Percentiles rank a stretch among this genome's conserved stretches.
phyloP scores from a whole-genome alignment of 2,888 invertebrate species.

The Phalera bucephala region DNA sequence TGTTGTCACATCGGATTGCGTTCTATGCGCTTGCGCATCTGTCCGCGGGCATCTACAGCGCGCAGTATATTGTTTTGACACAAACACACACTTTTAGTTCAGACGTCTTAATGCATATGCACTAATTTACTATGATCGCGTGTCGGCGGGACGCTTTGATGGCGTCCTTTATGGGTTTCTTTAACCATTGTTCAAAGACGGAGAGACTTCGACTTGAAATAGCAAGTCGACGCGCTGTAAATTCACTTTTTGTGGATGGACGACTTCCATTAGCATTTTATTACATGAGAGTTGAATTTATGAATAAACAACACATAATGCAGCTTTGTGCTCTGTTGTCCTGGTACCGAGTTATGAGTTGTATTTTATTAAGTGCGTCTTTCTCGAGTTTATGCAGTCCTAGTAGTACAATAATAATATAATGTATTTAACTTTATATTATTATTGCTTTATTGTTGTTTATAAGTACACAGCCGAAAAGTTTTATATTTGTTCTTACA shows the following conservation, averaged over 20 bases:
- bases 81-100: conserved; percentile 32
- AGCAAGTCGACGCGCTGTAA: conserved; percentile 21
- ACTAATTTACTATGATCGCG: conserved; percentile 47
- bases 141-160: conserved; percentile 31
- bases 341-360: conserved; percentile 1
- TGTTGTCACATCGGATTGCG: conserved; percentile 13
- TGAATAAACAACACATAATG: conserved; percentile 1
- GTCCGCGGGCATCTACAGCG: conserved; percentile 27
- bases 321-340: not conserved
- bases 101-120: conserved; percentile 37
- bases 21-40: conserved; percentile 35
- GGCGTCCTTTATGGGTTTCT: conserved; percentile 19
- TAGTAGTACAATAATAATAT: no score
- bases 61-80: conserved; percentile 48
- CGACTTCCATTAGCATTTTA: conserved; percentile 13
- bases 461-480: no score
- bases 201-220: conserved; percentile 25
- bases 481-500: no score
- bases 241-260: conserved; percentile 17
- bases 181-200: conserved; percentile 27
- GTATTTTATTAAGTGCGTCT: no score
- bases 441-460: no score
- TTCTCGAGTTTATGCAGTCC: no score
- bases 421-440: no score
- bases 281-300: conserved; percentile 10